A percentile compares a stretch with the other conserved stretches of the same genome.
phyloP scores from a whole-genome alignment of 2,113 vertebrate species.

The Daubentonia madagascariensis region DNA sequence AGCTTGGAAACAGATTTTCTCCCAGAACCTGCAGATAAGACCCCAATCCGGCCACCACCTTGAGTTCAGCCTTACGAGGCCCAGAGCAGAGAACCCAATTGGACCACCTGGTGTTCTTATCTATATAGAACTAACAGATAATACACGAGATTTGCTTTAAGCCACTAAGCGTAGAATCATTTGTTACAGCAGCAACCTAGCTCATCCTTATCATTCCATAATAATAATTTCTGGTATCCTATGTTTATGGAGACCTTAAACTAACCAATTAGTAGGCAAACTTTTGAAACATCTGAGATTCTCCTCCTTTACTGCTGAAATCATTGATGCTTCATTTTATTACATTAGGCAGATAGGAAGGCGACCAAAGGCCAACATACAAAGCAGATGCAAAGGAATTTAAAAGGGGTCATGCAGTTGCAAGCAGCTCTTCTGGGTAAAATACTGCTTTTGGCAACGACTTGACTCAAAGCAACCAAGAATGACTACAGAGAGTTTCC shows the following conservation, averaged over 20 bases:
- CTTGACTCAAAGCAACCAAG: background rate
- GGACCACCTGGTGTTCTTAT: too few relatives aligned
- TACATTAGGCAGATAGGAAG: background rate
- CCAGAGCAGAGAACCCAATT: background rate
- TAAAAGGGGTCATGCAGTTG: background rate
- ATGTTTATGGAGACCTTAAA: background rate
- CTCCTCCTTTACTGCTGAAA: background rate
- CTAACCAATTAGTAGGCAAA: background rate
- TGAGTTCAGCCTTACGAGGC: background rate
- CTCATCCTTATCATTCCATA: background rate
- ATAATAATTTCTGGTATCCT: background rate
- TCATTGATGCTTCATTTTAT: background rate
- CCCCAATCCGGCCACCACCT: accelerated
- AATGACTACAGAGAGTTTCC: background rate
- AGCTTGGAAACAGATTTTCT: background rate
- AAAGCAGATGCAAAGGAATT: background rate
- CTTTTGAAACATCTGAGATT: background rate
- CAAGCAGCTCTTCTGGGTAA: background rate
- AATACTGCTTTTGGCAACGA: background rate
- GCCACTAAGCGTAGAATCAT: accelerated
- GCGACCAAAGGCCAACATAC: accelerated
- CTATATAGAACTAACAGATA: background rate
- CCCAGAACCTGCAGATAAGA: background rate
- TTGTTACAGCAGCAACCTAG: accelerated
- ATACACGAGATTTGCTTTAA: accelerated